Evolutionary conservation across 2,797 vertebrate species (phyloP).

Genomic region (Eutrigla gurnardus): DNA sequence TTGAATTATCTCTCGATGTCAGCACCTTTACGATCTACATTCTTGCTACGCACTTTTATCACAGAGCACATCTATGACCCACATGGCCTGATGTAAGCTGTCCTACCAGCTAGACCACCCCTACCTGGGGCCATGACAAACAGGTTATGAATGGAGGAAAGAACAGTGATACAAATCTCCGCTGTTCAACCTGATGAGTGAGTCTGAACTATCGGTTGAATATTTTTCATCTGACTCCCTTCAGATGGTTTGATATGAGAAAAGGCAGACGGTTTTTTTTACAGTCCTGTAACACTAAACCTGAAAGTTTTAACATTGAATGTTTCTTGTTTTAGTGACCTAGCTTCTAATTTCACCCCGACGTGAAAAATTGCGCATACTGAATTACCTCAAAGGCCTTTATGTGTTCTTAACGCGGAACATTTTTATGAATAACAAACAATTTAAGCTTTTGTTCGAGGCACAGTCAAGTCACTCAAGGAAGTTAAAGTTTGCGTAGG

Average conservation of each 20-base stretch:
- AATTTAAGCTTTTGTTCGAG: constrained; percentile 4
- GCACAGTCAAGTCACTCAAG: background rate
- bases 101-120: background rate
- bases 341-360: background rate
- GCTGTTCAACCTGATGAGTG: background rate
- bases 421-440: background rate
- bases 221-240: background rate
- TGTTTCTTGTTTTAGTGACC: background rate
- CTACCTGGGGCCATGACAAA: no score
- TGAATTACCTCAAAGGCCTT: constrained; percentile 14
- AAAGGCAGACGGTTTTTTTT: background rate
- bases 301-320: background rate
- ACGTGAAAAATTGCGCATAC: background rate
- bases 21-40: background rate
- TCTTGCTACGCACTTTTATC: background rate
- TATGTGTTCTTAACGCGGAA: background rate
- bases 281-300: no score
- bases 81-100: fast-evolving
- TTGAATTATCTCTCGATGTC: background rate
- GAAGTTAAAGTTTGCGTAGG: background rate
- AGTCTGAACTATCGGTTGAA: background rate
- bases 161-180: background rate
- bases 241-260: background rate
- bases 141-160: background rate
- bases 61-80: background rate